Percentiles rank a stretch among this genome's conserved stretches.
phyloP scores from a whole-genome alignment of 2,113 vertebrate species.

The Calidris pygmaea region DNA sequence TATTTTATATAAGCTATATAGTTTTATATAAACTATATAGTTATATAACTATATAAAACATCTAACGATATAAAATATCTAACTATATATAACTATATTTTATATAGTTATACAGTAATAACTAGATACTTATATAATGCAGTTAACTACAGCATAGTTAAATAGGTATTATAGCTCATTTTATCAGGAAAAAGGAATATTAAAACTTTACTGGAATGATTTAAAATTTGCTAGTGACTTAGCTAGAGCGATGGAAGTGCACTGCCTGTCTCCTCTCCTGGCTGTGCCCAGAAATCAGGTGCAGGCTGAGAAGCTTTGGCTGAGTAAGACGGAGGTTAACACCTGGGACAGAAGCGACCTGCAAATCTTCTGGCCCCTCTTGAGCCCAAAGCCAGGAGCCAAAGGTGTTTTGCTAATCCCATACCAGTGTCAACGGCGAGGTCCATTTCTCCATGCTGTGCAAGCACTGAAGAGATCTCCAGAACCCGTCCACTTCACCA shows the following conservation, averaged over 20 bases:
- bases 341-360: neutral
- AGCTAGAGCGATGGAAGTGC: neutral
- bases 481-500: neutral
- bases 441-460: neutral
- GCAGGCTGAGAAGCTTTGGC: neutral
- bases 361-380: neutral
- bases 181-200: constrained; percentile 13
- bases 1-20: neutral
- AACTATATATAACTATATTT: neutral
- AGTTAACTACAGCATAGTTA: neutral
- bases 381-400: neutral
- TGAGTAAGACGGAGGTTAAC: neutral
- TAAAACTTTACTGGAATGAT: constrained; percentile 10
- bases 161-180: constrained; percentile 25
- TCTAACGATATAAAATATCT: neutral
- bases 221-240: constrained; percentile 1
- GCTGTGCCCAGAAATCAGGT: neutral
- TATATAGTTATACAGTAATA: constrained; percentile 10
- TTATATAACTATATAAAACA: neutral
- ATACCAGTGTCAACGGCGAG: neutral
- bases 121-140: neutral
- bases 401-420: neutral
- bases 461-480: neutral
- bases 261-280: neutral
- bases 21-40: neutral